Evolutionary conservation across 2,113 vertebrate genomes (phyloP).

Genomic region (Emydocephalus ijimae): DNA sequence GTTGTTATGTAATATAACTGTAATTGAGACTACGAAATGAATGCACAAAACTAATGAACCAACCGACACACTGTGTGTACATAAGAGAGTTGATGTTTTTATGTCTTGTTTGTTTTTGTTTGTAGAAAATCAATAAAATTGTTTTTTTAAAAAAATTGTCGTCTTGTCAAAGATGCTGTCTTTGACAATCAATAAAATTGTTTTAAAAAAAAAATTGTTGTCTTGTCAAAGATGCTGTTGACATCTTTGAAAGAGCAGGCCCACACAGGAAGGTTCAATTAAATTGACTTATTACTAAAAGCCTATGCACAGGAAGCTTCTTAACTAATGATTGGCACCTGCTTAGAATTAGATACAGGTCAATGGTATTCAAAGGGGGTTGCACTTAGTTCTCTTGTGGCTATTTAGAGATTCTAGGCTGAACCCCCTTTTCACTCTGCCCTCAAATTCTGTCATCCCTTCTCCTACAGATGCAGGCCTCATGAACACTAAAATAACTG

Average conservation of each 20-base stretch:
- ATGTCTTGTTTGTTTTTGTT: no score
- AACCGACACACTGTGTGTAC: no score
- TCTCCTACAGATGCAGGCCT: not conserved
- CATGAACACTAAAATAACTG: not conserved
- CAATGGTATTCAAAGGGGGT: not conserved
- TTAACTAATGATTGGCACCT: not conserved
- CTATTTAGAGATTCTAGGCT: not conserved
- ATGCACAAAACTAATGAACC: no score
- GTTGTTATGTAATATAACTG: no score
- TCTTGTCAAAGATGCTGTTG: not conserved
- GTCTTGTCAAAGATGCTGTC: no score
- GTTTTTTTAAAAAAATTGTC: no score
- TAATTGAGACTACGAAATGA: no score
- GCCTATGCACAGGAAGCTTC: not conserved
- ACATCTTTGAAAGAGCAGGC: not conserved
- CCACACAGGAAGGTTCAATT: not conserved
- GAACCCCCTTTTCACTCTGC: not conserved
- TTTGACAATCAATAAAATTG: no score
- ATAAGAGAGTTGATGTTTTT: no score
- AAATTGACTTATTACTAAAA: not conserved
- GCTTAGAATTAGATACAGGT: not conserved
- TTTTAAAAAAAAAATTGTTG: no score
- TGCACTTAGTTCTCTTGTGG: not conserved
- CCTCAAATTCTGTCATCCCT: not conserved
- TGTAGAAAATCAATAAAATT: no score